Percentiles rank a stretch among this genome's conserved stretches.
Evolutionary conservation across 2,888 invertebrate species (phyloP).

Genomic region (Pollenia angustigena): DNA sequence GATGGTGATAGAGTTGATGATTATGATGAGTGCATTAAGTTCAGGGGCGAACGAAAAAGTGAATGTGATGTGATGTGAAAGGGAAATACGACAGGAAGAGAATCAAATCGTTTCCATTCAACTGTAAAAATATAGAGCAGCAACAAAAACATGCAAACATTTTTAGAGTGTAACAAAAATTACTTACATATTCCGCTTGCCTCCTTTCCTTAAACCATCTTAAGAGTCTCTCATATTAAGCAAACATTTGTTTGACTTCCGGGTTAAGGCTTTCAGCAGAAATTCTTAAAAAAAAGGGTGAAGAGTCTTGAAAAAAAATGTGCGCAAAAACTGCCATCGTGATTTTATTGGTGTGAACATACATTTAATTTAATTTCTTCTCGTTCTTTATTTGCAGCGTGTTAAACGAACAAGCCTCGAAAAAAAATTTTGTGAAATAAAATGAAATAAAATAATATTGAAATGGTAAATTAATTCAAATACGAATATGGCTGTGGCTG

Average conservation of each 20-base stretch:
- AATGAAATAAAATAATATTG: conserved; percentile 41
- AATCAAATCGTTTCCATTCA: conserved; percentile 14
- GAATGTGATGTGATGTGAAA: neutral
- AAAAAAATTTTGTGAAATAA: neutral
- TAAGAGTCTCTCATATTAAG: neutral
- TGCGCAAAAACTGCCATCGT: neutral
- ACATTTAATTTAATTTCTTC: conserved; percentile 32
- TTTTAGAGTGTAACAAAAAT: conserved; percentile 51
- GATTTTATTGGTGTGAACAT: conserved; percentile 39
- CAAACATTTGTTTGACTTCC: conserved; percentile 41
- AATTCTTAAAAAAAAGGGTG: neutral
- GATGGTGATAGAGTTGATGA: conserved; percentile 51
- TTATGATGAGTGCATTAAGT: conserved; percentile 64
- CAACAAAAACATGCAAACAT: conserved; percentile 39
- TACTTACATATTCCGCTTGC: conserved; percentile 15
- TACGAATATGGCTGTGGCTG: conserved; percentile 19
- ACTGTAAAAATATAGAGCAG: conserved; percentile 7
- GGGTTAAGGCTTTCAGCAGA: neutral
- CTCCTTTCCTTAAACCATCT: neutral
- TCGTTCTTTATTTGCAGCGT: neutral
- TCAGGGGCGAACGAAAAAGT: neutral
- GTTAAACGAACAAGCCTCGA: neutral
- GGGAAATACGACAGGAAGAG: neutral
- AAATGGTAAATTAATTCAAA: conserved; percentile 67
- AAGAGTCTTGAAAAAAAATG: conserved; percentile 3